Evolutionary conservation across 2,888 invertebrate species (phyloP).

Genomic region (Zhengitettix transpicula): DNA sequence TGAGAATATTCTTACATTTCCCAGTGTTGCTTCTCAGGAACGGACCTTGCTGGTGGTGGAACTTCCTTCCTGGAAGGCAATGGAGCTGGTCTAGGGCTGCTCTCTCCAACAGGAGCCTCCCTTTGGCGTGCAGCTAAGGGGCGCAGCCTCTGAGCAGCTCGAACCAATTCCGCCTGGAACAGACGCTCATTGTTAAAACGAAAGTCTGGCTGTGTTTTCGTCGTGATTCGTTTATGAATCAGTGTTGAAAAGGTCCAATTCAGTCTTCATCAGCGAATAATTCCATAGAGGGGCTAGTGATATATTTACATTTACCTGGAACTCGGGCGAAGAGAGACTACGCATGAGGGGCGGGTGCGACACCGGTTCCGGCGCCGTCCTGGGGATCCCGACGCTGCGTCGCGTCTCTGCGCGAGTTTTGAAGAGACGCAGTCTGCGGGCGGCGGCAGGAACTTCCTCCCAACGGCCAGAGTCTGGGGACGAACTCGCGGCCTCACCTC

Average conservation of each 20-base stretch:
- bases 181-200: background rate
- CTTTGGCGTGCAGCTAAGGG: slow-evolving; percentile 11
- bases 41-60: background rate
- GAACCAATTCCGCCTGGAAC: slow-evolving; percentile 26
- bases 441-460: slow-evolving; percentile 19
- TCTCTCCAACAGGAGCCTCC: slow-evolving; percentile 29
- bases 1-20: slow-evolving; percentile 21
- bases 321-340: slow-evolving; percentile 31
- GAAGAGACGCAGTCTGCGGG: slow-evolving; percentile 46
- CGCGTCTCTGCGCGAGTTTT: slow-evolving; percentile 53
- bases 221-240: too few relatives aligned
- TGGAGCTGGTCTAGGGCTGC: slow-evolving; percentile 34
- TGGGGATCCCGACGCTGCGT: slow-evolving; percentile 9
- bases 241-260: background rate
- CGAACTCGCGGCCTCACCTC: slow-evolving; percentile 29
- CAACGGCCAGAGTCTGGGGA: slow-evolving; percentile 39
- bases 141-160: slow-evolving; percentile 10
- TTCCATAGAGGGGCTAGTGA: background rate
- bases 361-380: background rate
- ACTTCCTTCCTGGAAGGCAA: background rate
- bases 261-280: too few relatives aligned
- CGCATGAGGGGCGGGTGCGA: slow-evolving; percentile 12
- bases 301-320: slow-evolving; percentile 29
- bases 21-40: slow-evolving; percentile 20
- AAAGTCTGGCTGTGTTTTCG: background rate